These are phyloP conservation scores for Benitochromis conjunctus DNA, from an alignment of 2,113 vertebrate genomes.

Conservation along the genomic window DNA sequence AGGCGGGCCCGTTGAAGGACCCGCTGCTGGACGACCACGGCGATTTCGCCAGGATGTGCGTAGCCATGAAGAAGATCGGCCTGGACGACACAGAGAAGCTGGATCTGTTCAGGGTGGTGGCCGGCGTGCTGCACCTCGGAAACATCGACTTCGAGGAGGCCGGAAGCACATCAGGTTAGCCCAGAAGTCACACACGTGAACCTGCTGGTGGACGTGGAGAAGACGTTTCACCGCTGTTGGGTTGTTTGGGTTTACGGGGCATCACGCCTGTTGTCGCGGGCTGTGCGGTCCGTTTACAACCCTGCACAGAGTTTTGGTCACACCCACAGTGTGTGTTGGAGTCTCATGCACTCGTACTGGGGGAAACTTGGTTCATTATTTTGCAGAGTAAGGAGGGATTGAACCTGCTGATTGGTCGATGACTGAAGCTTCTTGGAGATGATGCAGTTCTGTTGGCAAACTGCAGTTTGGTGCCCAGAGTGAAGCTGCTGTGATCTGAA, in stretches of 20 bases:
- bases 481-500: neutral
- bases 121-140: slow-evolving; percentile 94
- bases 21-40: slow-evolving; percentile 92
- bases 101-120: slow-evolving; percentile 94
- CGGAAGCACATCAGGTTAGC: slow-evolving; percentile 87
- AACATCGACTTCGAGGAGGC: slow-evolving; percentile 98
- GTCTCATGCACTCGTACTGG: too few species aligned
- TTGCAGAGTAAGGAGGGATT: neutral
- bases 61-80: slow-evolving; percentile 97
- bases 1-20: slow-evolving; percentile 90
- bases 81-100: slow-evolving; percentile 91
- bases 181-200: neutral
- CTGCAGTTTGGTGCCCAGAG: neutral
- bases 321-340: too few species aligned
- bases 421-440: neutral
- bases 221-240: neutral
- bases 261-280: neutral
- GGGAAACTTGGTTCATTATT: neutral
- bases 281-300: neutral
- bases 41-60: slow-evolving; percentile 92
- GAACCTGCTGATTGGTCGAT: neutral
- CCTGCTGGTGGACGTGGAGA: neutral
- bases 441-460: neutral
- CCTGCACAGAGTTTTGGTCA: neutral
- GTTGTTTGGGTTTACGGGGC: neutral